Base-by-base conservation (phyloP, 2,888 invertebrate species). In the Salticus scenicus region DNA sequence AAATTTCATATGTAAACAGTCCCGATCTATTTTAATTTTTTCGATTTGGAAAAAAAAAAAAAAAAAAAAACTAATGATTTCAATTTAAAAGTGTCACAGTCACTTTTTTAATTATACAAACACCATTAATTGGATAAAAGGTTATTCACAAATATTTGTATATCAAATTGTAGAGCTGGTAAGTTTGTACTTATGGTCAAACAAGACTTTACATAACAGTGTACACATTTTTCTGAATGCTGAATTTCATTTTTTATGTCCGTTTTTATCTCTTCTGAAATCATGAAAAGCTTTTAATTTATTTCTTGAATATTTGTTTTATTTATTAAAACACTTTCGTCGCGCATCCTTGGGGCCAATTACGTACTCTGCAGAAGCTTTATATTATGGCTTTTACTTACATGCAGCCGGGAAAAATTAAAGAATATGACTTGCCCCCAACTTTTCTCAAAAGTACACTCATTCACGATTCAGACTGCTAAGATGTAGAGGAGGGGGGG, bases 201-300 rank as follows among this genome's bases (percentile, higher is more conserved):
- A 37, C 4, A 37, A 37, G 4, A 37, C 37, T 37, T 4, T 37
- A 10, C 4, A 7, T 37, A 37, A 37, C 10, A 37, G 37, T 83
- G 67, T 33, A 42, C 42, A 20, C 64, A 12, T 10, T 42, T 51
- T n/a, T 33, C 57, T 24, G 37, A n/a, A 12, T 47, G 51, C 30
- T 31, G 47, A 2, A 17, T 20, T 17, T 28, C n/a, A 24, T 24
- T 14, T 67, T 71, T 64, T 76, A 42, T 57, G 47, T 67, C 77
- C 57, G 17, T 42, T 63, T 74, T 73, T 64, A 57, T 76, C 47
- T 51, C 57, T 70, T 20, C 72, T 37, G 64, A 79, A 86, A 86
- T 80, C 80, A 80, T 80, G 85, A 80, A 86, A 86, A 86, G 85
- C 85, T 86, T 86, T 86, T 86, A 86, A 86, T 86, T 86, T 86